Base-by-base conservation (phyloP, 2,888 invertebrate species). In the Acronicta alni region DNA sequence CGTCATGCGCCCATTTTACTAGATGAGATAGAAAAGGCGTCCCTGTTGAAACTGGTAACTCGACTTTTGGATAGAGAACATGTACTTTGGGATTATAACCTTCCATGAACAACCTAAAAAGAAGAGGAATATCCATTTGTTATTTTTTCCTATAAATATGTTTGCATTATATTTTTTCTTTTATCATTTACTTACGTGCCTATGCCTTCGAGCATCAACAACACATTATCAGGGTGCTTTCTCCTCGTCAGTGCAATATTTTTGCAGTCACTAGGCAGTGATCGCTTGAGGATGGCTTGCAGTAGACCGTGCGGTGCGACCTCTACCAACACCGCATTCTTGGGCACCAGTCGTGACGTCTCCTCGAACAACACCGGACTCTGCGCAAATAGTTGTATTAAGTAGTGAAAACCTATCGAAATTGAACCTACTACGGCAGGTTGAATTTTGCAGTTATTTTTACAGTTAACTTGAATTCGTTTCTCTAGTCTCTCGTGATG, bases 301-400 rank as follows among this genome's bases (percentile, higher is more conserved):
- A 98, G 94, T 17, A 98, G 93, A 18, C 97, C 96, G 81, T 98
- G 98, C 0, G 98, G 98, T 0, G 98, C 98, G 65, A 98, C 96
- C 88, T 98, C 98, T 63, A 98, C 96, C 17, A 96, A 94, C 41
- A 98, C 95, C 0, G 98, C 97, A 81, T 97, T 95, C 18, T 94
- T 91, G 0, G 98, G 98, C 49, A 98, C 96, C 80, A 97, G 94
- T 43, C 91, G 92, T 6, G 97, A 93, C 0, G 97, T 97, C 87
- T 98, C 98, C 83, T 97, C 97, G 81, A 97, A 97, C 26, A 96
- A 84, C 4, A 96, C 97, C 1, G 77, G 56, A 18, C 44, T 78
- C 71, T 73, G 38, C 10, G n/a, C 12, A 44, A 18, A 44, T 10
- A 45, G 10, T 14, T 41, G 2, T 0, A 12, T 30, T 4, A 30